phyloP scores from a whole-genome alignment of 2,113 vertebrate species.

The Carlito syrichta region DNA sequence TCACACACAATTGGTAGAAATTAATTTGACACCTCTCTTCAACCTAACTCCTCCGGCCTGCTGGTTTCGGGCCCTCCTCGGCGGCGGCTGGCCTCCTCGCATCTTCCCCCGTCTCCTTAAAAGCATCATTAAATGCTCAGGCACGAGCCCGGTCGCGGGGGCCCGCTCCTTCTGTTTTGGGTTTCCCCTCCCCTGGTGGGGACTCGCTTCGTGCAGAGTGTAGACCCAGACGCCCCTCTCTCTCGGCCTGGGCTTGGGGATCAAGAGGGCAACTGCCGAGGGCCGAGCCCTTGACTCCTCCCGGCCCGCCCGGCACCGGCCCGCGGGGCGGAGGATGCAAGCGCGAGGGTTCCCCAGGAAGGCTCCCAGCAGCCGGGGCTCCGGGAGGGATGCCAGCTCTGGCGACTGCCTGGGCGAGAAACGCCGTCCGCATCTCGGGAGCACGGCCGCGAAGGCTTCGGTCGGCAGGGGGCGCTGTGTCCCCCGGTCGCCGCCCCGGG shows the following conservation, averaged over 20 bases:
- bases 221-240: conserved; percentile 39
- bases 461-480: conserved; percentile 34
- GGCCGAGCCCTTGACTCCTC: neutral
- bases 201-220: neutral
- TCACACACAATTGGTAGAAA: conserved; percentile 91
- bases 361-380: neutral
- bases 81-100: conserved; percentile 6
- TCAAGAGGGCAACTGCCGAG: conserved; percentile 21
- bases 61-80: conserved; percentile 24
- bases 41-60: conserved; percentile 64
- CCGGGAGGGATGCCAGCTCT: neutral
- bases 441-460: no score
- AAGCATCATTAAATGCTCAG: conserved; percentile 57
- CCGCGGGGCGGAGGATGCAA: neutral
- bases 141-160: conserved; percentile 42
- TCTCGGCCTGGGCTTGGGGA: neutral
- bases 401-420: no score
- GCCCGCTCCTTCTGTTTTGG: conserved; percentile 49
- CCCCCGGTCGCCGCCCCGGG: neutral
- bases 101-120: conserved; percentile 33
- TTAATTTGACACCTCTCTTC: conserved; percentile 88
- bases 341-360: neutral
- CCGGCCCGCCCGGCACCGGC: neutral
- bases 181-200: neutral
- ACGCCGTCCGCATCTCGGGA: no score